phyloP scores from a whole-genome alignment of 2,888 invertebrate species.

The Trichopoda pennipes region DNA sequence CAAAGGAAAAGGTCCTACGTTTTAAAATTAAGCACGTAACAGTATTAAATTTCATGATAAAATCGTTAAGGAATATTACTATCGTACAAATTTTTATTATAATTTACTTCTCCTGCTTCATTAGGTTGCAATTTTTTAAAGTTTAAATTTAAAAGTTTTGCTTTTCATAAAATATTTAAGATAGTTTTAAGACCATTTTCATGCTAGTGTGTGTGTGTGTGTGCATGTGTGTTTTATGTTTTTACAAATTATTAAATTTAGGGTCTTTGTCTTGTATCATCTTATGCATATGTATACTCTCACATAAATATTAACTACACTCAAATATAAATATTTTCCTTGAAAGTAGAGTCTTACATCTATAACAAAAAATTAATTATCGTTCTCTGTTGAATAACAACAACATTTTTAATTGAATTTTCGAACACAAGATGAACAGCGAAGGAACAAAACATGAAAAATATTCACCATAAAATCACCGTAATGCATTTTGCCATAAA shows the following conservation, averaged over 20 bases:
- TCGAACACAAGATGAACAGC: slow-evolving; percentile 50
- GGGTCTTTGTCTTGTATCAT: slow-evolving; percentile 19
- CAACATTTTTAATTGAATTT: slow-evolving; percentile 71
- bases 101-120: too few species aligned
- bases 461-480: slow-evolving; percentile 38
- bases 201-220: neutral
- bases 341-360: slow-evolving; percentile 31
- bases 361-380: slow-evolving; percentile 70
- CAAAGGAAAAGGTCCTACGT: too few species aligned
- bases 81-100: too few species aligned
- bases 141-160: too few species aligned
- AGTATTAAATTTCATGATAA: too few species aligned
- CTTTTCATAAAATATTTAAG: neutral
- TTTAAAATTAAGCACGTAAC: too few species aligned
- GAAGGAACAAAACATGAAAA: slow-evolving; percentile 27
- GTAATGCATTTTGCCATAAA: slow-evolving; percentile 41
- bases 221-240: slow-evolving; percentile 9
- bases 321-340: neutral
- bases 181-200: neutral
- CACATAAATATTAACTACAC: slow-evolving; percentile 1
- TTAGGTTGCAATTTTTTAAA: too few species aligned
- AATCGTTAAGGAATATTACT: too few species aligned
- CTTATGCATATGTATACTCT: neutral
- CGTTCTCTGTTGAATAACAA: slow-evolving; percentile 66
- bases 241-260: slow-evolving; percentile 48